phyloP scores from a whole-genome alignment of 2,888 invertebrate species.

The Melanargia galathea region DNA sequence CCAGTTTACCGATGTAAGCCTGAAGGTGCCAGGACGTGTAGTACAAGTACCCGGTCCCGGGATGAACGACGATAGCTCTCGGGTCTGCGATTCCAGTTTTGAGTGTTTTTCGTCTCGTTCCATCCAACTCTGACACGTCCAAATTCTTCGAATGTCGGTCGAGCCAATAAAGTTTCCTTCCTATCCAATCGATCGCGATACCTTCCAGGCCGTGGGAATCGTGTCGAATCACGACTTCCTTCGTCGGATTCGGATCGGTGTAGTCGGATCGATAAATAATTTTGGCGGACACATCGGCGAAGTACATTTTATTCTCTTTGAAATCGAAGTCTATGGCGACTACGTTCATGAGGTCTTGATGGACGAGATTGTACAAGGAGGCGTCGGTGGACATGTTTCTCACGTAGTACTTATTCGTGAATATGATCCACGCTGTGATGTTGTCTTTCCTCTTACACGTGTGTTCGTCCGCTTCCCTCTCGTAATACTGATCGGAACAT shows the following conservation, averaged over 20 bases:
- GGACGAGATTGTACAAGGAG: constrained; percentile 90
- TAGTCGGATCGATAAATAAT: constrained; percentile 92
- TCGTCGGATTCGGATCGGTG: constrained; percentile 82
- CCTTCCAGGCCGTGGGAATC: constrained; percentile 99
- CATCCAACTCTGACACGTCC: constrained; percentile 97
- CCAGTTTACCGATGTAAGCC: constrained; percentile 97
- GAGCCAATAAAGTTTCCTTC: constrained; percentile 97
- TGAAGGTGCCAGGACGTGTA: constrained; percentile 98
- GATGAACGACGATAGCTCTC: constrained; percentile 96
- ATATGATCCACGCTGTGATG: constrained; percentile 92
- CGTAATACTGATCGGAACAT: constrained; percentile 95
- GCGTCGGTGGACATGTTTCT: constrained; percentile 97
- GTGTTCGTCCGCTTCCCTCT: constrained; percentile 91
- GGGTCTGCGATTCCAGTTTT: constrained; percentile 96
- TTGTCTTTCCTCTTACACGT: constrained; percentile 95
- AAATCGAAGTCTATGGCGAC: constrained; percentile 98
- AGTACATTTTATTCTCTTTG: constrained; percentile 92
- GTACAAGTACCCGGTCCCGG: constrained; percentile 95
- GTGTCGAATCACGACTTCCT: constrained; percentile 93
- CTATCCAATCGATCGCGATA: constrained; percentile 98
- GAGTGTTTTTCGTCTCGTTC: constrained; percentile 94
- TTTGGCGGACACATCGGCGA: constrained; percentile 97
- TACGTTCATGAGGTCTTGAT: constrained; percentile 97
- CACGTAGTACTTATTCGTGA: constrained; percentile 98
- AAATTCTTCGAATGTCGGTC: constrained; percentile 97